These are phyloP conservation scores for Zophobas atratus DNA, from an alignment of 1,140 invertebrate species.

Conservation along the genomic window DNA sequence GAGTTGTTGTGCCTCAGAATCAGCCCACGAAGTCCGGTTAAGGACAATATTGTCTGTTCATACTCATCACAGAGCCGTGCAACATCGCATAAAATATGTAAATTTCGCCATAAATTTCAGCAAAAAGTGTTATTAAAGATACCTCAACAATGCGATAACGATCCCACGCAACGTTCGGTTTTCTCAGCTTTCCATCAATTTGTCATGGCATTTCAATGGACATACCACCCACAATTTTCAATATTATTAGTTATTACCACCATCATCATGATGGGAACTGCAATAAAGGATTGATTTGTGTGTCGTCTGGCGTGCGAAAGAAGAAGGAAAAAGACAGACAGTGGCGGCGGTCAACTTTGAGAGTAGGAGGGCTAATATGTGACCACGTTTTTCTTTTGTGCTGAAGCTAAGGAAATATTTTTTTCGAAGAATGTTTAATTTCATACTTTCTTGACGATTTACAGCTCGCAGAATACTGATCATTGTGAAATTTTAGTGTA, in stretches of 20 bases:
- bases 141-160: conserved; percentile 27
- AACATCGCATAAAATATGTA: conserved; percentile 9
- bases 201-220: conserved; percentile 20
- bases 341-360: no score
- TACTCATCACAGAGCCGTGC: conserved; percentile 13
- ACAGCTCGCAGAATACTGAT: no score
- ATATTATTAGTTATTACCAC: conserved; percentile 23
- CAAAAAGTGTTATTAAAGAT: conserved; percentile 38
- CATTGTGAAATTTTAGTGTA: no score
- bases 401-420: no score
- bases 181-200: conserved; percentile 37
- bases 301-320: neutral
- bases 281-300: conserved; percentile 6
- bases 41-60: conserved; percentile 11
- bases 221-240: conserved; percentile 22
- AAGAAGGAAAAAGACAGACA: no score
- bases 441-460: no score
- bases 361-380: no score
- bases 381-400: no score
- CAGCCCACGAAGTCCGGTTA: conserved; percentile 14
- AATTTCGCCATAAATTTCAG: conserved; percentile 32
- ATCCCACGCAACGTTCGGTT: conserved; percentile 20
- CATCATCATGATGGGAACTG: neutral
- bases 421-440: no score
- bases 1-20: no score